Base-by-base conservation (phyloP, 2,797 vertebrate species). In the Botia kubotai region DNA sequence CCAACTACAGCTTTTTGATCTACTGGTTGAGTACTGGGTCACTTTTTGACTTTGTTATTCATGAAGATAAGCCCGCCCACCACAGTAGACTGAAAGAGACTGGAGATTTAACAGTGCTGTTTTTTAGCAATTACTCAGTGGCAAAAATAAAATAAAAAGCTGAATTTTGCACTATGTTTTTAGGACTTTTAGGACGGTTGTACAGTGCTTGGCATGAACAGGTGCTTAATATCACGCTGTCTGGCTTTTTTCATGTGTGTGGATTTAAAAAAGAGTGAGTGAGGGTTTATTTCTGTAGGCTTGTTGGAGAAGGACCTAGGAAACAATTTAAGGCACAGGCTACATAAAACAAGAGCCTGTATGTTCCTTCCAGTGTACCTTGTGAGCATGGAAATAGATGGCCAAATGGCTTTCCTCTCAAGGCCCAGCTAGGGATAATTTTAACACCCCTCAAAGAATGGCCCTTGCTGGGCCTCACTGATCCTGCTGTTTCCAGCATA, bases 1-100 rank as follows among this genome's bases (percentile, higher is more conserved):
- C 86, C 90, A 93, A 91, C 91, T 91, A 92, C 77, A 60, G 83
- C 83, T 89, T 88, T 89, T 85, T 93, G 90, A 92, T 91, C 90
- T 48, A 53, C 70, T 80, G 82, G 77, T 91, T 46, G 43, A 46
- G 43, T 8, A 46, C 43, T 46, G 43, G 43, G 43, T 46, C 43
- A 46, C 43, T 46, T 46, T 88, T 58, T 48, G 71, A 67, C 75
- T 70, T 75, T 53, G 68, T 71, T 63, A 81, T 83, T 63, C 55
- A 57, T 33, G 23, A 60, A 75, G 75, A 83, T 76, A 86, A 74
- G 79, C 75, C 86, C 83, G 86, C 85, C 78, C 77, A 84, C 79
- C 68, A 73, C 53, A 53, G 26, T 72, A 62, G 46, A 46, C 71
- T 83, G 68, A 75, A 80, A 48, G 82, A 84, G 88, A 71, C 68